Evolutionary conservation across 2,797 vertebrate species (phyloP).

Genomic region (Poeciliopsis infans): DNA sequence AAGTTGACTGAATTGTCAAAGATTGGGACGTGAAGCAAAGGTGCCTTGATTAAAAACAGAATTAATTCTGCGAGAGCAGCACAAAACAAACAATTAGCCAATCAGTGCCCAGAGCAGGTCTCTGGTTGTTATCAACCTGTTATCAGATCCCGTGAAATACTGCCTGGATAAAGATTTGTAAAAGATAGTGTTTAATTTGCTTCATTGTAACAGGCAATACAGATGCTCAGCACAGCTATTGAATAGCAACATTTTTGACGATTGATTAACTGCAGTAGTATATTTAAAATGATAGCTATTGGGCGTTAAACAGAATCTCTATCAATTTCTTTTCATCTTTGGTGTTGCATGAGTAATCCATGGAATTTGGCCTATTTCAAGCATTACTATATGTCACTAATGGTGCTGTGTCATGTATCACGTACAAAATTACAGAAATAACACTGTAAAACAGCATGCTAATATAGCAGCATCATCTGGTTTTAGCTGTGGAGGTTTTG

Average conservation of each 20-base stretch:
- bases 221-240: not conserved
- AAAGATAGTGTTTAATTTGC: not conserved
- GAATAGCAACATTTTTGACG: not conserved
- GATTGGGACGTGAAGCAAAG: not conserved
- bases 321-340: not conserved
- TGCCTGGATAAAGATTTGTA: not conserved
- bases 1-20: not conserved
- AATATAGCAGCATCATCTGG: not conserved
- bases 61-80: not conserved
- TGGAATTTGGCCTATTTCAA: not conserved
- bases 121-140: not conserved
- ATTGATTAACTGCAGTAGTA: not conserved
- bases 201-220: not conserved
- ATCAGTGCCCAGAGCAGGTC: not conserved
- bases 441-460: not conserved
- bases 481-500: not conserved
- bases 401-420: not conserved
- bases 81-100: constrained; percentile 6
- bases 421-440: not conserved
- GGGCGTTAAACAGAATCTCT: not conserved
- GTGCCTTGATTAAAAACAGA: not conserved
- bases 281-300: not conserved
- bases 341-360: not conserved
- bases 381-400: not conserved
- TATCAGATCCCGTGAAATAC: not conserved